A percentile compares a stretch with the other conserved stretches of the same genome.
Evolutionary conservation across 1,140 invertebrate genomes (phyloP).

Genomic region (Anastrepha obliqua): DNA sequence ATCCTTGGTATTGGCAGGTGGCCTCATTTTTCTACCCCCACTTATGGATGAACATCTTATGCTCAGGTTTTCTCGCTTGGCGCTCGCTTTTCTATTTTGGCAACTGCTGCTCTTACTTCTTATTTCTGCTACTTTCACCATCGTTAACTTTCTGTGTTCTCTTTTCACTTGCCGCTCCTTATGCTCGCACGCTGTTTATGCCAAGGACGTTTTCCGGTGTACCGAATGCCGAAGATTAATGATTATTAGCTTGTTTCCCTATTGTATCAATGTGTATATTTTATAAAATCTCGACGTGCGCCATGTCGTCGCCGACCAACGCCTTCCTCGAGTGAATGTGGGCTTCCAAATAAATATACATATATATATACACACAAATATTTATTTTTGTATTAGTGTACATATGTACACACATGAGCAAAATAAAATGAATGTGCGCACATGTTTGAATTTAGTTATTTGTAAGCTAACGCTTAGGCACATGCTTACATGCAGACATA

Average conservation of each 20-base stretch:
- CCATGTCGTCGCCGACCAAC: slow-evolving; percentile 5
- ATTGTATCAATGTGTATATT: slow-evolving; percentile 54
- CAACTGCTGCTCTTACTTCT: background rate
- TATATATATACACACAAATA: background rate
- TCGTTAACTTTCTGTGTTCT: background rate
- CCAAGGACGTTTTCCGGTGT: slow-evolving; percentile 57
- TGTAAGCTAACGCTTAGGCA: background rate
- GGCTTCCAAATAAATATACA: background rate
- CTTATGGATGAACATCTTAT: too few relatives aligned
- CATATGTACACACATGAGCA: too few relatives aligned
- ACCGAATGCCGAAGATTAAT: slow-evolving; percentile 58
- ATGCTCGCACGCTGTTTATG: background rate
- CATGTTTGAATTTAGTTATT: background rate
- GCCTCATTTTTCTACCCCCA: too few relatives aligned
- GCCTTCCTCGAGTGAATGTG: background rate
- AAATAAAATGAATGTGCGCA: background rate
- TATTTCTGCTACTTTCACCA: background rate
- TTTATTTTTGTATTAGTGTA: background rate
- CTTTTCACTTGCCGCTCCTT: background rate
- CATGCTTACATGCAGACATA: background rate
- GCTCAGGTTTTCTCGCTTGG: too few relatives aligned
- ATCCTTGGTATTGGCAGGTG: too few relatives aligned
- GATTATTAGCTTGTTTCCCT: slow-evolving; percentile 59
- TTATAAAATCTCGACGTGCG: slow-evolving; percentile 50
- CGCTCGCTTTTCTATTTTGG: background rate